Evolutionary conservation across 2,113 vertebrate genomes (phyloP).

Genomic region (Emberiza fucata): DNA sequence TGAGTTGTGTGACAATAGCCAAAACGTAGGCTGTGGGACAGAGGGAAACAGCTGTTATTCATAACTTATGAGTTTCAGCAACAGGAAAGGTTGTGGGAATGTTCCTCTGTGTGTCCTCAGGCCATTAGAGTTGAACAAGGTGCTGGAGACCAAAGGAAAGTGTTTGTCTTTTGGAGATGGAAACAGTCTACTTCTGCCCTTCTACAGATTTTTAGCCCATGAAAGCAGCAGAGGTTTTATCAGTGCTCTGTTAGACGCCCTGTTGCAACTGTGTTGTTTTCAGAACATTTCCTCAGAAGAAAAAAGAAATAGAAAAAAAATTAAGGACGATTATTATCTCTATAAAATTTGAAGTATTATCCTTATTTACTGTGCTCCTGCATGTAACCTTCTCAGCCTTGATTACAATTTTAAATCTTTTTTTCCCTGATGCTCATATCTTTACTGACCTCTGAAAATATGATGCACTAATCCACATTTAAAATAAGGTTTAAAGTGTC

Average conservation of each 20-base stretch:
- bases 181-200: not conserved
- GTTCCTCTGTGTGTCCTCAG: not conserved
- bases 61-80: not conserved
- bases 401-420: constrained; percentile 18
- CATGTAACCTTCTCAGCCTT: not conserved
- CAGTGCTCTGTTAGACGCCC: not conserved
- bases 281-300: not conserved
- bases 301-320: not conserved
- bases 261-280: not conserved
- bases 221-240: not conserved
- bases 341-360: not conserved
- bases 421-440: not conserved
- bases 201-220: not conserved
- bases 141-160: not conserved
- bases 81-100: not conserved
- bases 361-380: not conserved
- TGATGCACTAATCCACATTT: not conserved
- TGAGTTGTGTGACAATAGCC: not conserved
- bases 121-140: not conserved
- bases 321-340: not conserved
- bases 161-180: not conserved
- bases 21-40: not conserved
- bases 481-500: not conserved
- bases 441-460: not conserved
- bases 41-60: not conserved